A percentile compares a stretch with the other conserved stretches of the same genome.
These are phyloP conservation scores for Prunella strophiata DNA, from an alignment of 2,797 vertebrate species.

Conservation along the genomic window DNA sequence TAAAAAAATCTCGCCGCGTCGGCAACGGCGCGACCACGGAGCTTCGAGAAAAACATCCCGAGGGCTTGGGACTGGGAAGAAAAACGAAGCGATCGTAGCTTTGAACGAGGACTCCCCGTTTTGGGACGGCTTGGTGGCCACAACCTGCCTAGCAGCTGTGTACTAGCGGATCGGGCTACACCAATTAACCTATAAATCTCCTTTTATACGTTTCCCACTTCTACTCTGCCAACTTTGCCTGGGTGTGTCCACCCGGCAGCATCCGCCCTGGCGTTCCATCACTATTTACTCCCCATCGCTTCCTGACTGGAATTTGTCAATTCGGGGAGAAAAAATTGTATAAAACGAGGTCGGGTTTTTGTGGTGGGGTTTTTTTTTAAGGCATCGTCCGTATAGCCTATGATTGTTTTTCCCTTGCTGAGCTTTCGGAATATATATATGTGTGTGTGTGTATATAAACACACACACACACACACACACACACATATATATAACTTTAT, in stretches of 20 bases:
- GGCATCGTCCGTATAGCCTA: background rate
- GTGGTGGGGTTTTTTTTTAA: too few relatives aligned
- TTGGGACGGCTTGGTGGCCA: background rate
- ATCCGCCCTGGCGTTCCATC: background rate
- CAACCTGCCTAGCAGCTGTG: slow-evolving; percentile 11
- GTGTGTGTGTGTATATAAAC: background rate
- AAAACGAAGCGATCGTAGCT: background rate
- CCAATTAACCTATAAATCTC: slow-evolving; percentile 71
- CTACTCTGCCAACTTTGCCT: slow-evolving; percentile 47
- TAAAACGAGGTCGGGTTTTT: background rate
- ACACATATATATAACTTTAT: background rate
- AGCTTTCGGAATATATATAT: background rate
- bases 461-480: too few relatives aligned
- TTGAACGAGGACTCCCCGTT: background rate
- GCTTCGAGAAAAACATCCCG: background rate
- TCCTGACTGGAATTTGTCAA: background rate
- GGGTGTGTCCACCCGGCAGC: background rate
- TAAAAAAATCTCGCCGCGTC: background rate
- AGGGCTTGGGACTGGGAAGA: too few relatives aligned
- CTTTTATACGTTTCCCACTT: slow-evolving; percentile 35
- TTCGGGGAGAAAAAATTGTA: background rate
- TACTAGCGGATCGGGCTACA: slow-evolving; percentile 30
- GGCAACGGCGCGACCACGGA: background rate
- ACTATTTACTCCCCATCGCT: background rate
- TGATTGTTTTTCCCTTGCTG: background rate